Percentiles rank a stretch among this genome's conserved stretches.
Conservation (phyloP, 2,888 invertebrate species). For the Microctonus hyperodae region DNA sequence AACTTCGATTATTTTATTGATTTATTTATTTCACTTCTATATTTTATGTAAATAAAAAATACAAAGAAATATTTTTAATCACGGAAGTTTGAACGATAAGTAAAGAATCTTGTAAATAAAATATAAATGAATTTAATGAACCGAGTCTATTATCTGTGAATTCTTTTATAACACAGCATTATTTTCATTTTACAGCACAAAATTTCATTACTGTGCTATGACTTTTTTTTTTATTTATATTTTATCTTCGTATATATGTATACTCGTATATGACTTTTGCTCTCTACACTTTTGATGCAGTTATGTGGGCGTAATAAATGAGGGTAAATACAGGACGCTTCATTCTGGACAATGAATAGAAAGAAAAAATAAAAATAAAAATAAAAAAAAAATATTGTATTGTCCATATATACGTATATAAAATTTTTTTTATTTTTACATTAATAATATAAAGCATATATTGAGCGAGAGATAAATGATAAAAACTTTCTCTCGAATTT, state of each 20-base stretch:
- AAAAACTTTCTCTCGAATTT: not conserved
- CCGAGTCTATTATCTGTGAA: conserved; percentile 24
- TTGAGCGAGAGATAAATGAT: not conserved
- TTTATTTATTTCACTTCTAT: not conserved
- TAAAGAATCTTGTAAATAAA: not conserved
- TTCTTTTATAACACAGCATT: conserved; percentile 8
- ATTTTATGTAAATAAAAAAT: not conserved
- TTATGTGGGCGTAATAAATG: conserved; percentile 30
- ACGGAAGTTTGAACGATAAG: conserved; percentile 15
- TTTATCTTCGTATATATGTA: not conserved
- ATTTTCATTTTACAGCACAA: conserved; percentile 27
- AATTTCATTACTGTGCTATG: conserved; percentile 20
- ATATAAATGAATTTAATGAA: conserved; percentile 7
- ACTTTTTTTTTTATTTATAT: conserved; percentile 1
- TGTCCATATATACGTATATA: not conserved
- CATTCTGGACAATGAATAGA: conserved; percentile 27
- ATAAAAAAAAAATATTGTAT: not conserved
- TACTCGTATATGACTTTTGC: not conserved
- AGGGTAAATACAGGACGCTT: conserved; percentile 17
- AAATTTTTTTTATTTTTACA: not conserved
- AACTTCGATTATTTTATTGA: no score
- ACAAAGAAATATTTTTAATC: conserved; percentile 24
- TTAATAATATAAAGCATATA: not conserved
- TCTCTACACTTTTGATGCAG: conserved; percentile 27
- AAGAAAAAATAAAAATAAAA: not conserved